Conservation (phyloP, 1,140 invertebrate species). For the Drosophila subpulchrella region DNA sequence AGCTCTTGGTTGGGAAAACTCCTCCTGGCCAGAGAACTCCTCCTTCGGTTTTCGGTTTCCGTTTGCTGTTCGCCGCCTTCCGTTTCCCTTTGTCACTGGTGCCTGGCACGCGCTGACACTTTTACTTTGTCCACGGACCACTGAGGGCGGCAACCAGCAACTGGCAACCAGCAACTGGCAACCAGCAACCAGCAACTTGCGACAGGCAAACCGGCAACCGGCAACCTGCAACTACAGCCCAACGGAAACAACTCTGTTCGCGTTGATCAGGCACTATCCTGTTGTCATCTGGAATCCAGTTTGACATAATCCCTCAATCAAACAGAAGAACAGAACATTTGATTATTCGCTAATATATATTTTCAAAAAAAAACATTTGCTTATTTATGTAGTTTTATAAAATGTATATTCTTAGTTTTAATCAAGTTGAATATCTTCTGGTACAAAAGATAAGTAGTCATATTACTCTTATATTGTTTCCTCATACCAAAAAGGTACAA, state of each 20-base stretch:
- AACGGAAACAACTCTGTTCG: slow-evolving; percentile 12
- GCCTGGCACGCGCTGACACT: slow-evolving; percentile 80
- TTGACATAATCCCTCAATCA: slow-evolving; percentile 21
- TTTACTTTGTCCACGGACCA: slow-evolving; percentile 64
- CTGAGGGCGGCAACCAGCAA: slow-evolving; percentile 10
- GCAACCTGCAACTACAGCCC: background rate
- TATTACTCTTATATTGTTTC: no score
- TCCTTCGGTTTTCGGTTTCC: slow-evolving; percentile 29
- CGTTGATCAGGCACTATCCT: slow-evolving; percentile 1
- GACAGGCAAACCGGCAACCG: slow-evolving; percentile 5
- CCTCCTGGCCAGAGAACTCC: background rate
- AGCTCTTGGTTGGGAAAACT: slow-evolving; percentile 1
- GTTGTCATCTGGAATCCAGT: slow-evolving; percentile 30
- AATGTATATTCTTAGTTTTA: no score
- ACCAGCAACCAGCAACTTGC: slow-evolving; percentile 18
- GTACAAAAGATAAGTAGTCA: no score
- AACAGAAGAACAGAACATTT: no score
- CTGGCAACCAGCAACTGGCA: slow-evolving; percentile 10
- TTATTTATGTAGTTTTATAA: no score
- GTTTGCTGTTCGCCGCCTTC: slow-evolving; percentile 23
- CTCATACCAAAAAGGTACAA: no score
- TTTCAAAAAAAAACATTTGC: no score
- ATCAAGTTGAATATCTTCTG: no score
- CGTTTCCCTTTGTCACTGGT: slow-evolving; percentile 40
- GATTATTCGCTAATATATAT: no score